Percentiles rank a stretch among this genome's conserved stretches.
Evolutionary conservation across 2,888 invertebrate species (phyloP).

Genomic region (Brachypterus glaber): DNA sequence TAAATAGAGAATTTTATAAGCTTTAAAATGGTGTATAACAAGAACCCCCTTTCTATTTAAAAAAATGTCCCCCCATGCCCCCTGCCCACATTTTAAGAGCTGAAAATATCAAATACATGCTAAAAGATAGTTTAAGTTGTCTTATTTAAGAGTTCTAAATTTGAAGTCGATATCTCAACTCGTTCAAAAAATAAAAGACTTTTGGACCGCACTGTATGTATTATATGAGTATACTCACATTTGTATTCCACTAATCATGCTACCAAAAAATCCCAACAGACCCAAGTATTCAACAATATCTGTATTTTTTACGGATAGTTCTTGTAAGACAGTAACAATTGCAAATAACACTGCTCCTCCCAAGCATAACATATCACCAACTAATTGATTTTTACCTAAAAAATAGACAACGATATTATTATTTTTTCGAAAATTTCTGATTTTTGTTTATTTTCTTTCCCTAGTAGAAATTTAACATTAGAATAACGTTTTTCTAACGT

Average conservation of each 20-base stretch:
- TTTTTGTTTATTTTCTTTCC: neutral
- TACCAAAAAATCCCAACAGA: conserved; percentile 71
- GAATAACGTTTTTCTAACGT: no score
- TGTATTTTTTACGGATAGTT: conserved; percentile 69
- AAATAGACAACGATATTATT: conserved; percentile 21
- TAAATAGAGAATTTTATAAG: no score
- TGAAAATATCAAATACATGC: no score
- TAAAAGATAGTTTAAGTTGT: no score
- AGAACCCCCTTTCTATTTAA: no score
- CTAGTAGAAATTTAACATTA: neutral
- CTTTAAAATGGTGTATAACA: no score
- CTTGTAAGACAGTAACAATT: conserved; percentile 70
- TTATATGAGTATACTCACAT: conserved; percentile 47
- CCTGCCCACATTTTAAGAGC: no score
- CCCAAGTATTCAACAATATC: conserved; percentile 73
- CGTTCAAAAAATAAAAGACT: no score
- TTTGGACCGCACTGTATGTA: no score
- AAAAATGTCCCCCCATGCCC: no score
- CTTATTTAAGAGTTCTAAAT: no score
- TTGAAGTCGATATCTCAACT: no score
- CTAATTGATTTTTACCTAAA: conserved; percentile 65
- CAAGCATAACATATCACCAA: conserved; percentile 75
- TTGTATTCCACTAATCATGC: conserved; percentile 66
- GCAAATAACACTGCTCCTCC: conserved; percentile 71
- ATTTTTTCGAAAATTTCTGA: neutral